These are phyloP conservation scores for Drosophila subpulchrella DNA, from an alignment of 1,140 invertebrate genomes.

Conservation along the genomic window DNA sequence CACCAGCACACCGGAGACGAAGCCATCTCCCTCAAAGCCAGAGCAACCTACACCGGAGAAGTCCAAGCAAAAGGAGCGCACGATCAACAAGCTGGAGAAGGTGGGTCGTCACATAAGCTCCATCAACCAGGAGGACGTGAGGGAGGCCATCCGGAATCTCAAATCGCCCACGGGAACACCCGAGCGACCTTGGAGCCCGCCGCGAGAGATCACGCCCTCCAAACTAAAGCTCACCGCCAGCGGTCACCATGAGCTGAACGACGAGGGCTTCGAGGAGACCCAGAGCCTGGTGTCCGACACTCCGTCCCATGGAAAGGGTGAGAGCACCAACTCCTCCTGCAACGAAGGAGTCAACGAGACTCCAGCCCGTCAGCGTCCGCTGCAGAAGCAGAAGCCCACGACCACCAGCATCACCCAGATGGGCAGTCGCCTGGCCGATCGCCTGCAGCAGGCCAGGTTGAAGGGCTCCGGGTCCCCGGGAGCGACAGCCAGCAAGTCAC, in stretches of 20 bases:
- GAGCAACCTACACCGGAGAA: conserved; percentile 45
- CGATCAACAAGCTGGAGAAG: conserved; percentile 85
- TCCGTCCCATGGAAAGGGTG: conserved; percentile 88
- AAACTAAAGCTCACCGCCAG: conserved; percentile 52
- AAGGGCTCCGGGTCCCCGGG: conserved; percentile 29
- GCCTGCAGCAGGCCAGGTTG: conserved; percentile 66
- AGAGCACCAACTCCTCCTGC: conserved; percentile 87
- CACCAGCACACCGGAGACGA: conserved; percentile 58
- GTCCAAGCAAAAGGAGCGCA: conserved; percentile 53
- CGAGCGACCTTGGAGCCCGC: conserved; percentile 85
- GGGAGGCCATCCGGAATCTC: conserved; percentile 87
- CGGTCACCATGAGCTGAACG: conserved; percentile 90
- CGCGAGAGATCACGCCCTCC: conserved; percentile 67
- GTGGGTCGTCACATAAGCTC: conserved; percentile 85
- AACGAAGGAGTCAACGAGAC: conserved; percentile 85
- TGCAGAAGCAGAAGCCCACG: conserved; percentile 63
- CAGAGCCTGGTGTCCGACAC: conserved; percentile 94
- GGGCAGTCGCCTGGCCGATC: conserved; percentile 73
- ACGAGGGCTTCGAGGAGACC: conserved; percentile 96
- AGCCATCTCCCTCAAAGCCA: conserved; percentile 20
- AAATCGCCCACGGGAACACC: conserved; percentile 87
- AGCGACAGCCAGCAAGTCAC: conserved; percentile 46
- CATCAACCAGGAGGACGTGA: conserved; percentile 88
- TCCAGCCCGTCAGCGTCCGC: conserved; percentile 45
- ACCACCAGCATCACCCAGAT: conserved; percentile 67